A percentile compares a stretch with the other conserved stretches of the same genome.
Evolutionary conservation across 2,888 invertebrate species (phyloP).

Genomic region (Phalera bucephala): DNA sequence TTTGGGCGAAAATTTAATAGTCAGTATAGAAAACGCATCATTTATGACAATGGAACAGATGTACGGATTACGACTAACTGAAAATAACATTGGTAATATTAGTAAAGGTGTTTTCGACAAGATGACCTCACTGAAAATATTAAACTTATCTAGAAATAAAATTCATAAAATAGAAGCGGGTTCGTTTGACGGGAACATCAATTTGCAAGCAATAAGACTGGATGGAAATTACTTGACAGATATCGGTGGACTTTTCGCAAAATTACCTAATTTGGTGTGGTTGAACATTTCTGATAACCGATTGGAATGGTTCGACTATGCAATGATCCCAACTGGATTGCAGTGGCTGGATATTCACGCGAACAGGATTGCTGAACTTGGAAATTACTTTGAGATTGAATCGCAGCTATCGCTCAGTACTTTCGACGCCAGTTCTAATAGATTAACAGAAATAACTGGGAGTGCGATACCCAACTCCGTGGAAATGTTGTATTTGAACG

Average conservation of each 20-base stretch:
- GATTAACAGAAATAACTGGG: constrained; percentile 90
- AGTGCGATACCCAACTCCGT: constrained; percentile 93
- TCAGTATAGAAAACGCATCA: constrained; percentile 89
- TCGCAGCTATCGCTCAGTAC: constrained; percentile 90
- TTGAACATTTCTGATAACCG: constrained; percentile 93
- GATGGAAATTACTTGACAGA: constrained; percentile 92
- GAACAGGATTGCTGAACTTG: constrained; percentile 91
- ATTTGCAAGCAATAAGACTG: constrained; percentile 90
- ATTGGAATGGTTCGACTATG: constrained; percentile 92
- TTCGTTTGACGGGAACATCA: constrained; percentile 89
- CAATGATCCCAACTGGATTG: constrained; percentile 91
- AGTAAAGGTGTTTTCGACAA: constrained; percentile 91
- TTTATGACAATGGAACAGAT: constrained; percentile 91
- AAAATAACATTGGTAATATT: constrained; percentile 92
- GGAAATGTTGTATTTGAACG: constrained; percentile 89
- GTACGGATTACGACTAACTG: constrained; percentile 91
- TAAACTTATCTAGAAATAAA: constrained; percentile 92
- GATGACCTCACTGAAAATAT: constrained; percentile 89
- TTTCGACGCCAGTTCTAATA: constrained; percentile 92
- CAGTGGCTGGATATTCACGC: constrained; percentile 94
- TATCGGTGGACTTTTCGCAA: constrained; percentile 90
- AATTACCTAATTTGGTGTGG: constrained; percentile 92
- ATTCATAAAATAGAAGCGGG: constrained; percentile 90
- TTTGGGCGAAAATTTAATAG: constrained; percentile 93
- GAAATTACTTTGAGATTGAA: constrained; percentile 93